Percentiles rank a stretch among this genome's conserved stretches.
These are phyloP conservation scores for Leptestheria dahalacensis DNA, from an alignment of 1,140 invertebrate genomes.

Conservation along the genomic window DNA sequence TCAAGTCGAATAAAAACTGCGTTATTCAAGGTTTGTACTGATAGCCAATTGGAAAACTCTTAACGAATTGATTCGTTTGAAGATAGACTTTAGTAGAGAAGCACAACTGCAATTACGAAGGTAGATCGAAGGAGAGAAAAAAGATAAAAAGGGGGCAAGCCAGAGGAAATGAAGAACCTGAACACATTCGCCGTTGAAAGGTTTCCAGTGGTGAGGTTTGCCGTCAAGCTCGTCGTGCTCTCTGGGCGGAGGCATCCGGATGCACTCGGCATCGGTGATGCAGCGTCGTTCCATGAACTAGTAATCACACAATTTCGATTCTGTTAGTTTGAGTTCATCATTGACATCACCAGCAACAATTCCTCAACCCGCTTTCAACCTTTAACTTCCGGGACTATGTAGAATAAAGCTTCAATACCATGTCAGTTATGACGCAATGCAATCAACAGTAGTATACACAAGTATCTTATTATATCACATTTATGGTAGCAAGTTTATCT, in stretches of 20 bases:
- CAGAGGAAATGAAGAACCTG: slow-evolving; percentile 37
- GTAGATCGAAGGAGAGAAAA: background rate
- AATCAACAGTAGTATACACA: too few relatives aligned
- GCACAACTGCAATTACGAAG: too few relatives aligned
- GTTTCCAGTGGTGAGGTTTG: slow-evolving; percentile 33
- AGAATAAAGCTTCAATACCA: background rate
- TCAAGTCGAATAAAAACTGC: too few relatives aligned
- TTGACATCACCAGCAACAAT: background rate
- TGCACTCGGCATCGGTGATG: slow-evolving; percentile 55
- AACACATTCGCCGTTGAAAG: slow-evolving; percentile 45
- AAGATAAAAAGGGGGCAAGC: background rate
- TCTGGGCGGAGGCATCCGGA: slow-evolving; percentile 37
- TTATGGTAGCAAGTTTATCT: too few relatives aligned
- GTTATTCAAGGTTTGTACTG: too few relatives aligned
- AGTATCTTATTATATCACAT: too few relatives aligned
- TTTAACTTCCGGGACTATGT: background rate
- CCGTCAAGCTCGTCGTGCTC: slow-evolving; percentile 19
- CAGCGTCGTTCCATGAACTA: slow-evolving; percentile 56
- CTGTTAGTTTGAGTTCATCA: background rate
- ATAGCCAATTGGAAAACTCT: too few relatives aligned
- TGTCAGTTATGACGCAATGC: too few relatives aligned
- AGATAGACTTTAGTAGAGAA: too few relatives aligned
- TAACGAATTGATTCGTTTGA: too few relatives aligned
- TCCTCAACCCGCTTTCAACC: background rate
- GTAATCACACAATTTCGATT: slow-evolving; percentile 18